Conservation (phyloP, 2,888 invertebrate species). For the Torymus tubicola region DNA sequence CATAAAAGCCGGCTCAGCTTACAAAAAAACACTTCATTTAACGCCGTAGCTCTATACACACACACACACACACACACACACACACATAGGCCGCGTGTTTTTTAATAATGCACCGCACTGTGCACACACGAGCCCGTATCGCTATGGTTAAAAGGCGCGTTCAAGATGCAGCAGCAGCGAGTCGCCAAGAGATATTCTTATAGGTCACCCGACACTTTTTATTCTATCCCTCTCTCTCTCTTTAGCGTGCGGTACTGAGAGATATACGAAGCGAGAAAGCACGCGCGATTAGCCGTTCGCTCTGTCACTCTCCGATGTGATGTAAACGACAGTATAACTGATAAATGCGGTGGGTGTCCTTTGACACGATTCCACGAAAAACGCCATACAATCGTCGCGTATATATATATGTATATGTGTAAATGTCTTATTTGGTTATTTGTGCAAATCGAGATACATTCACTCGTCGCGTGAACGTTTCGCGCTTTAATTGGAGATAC, state of each 20-base stretch:
- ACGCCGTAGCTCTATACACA: not conserved
- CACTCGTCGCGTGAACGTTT: constrained; percentile 20
- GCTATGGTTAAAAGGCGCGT: too few relatives aligned
- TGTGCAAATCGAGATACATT: constrained; percentile 30
- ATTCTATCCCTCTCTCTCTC: not conserved
- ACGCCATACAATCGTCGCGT: constrained; percentile 8
- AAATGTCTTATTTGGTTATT: constrained; percentile 1
- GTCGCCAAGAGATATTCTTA: constrained; percentile 48
- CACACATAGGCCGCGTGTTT: too few relatives aligned
- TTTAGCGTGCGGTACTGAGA: constrained; percentile 1
- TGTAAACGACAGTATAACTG: constrained; percentile 54
- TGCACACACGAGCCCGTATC: too few relatives aligned
- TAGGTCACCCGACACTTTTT: constrained; percentile 55
- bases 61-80: too few relatives aligned
- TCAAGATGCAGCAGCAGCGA: too few relatives aligned
- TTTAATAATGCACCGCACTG: too few relatives aligned
- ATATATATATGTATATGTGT: not conserved
- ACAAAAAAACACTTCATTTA: too few relatives aligned
- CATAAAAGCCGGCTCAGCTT: too few relatives aligned
- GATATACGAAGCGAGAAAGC: constrained; percentile 35
- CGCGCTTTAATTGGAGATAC: not conserved
- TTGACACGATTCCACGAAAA: constrained; percentile 52
- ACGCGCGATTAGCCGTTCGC: constrained; percentile 55
- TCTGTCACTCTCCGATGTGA: constrained; percentile 23
- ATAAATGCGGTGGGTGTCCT: constrained; percentile 56